Base-by-base conservation (phyloP, 2,113 vertebrate species). In the Corythoichthys intestinalis region DNA sequence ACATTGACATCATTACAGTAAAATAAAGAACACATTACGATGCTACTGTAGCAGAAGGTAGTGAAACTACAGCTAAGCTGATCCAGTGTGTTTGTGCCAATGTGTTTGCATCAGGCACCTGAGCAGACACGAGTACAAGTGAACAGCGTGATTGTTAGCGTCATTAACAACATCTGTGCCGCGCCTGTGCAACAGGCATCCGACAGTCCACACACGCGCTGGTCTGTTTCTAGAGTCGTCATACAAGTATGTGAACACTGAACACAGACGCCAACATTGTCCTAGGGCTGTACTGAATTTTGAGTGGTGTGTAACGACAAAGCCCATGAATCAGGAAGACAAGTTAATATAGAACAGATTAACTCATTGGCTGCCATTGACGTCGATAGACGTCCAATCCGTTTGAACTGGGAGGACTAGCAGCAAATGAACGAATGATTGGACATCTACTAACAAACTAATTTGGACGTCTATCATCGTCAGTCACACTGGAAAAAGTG, bases 91-190 rank as follows among this genome's bases (percentile, higher is more conserved):
- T 20, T 12, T 34, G n/a, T 20, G 28, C 44, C 60, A 66, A 10
- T 20, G 13, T 28, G 41, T 28, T n/a, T 28, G 41, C 39, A 60
- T 35, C 48, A 3, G 49, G 48, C 14, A 11, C 28, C 65, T 10
- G 38, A 17, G n/a, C 39, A 63, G 34, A 63, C 52, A 6, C 8
- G 35, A 41, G 38, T 15, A 66, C 4, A 62, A 34, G 44, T 47
- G 37, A 44, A 56, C 48, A 17, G 20, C 56, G 49, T 35, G 13
- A n/a, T 49, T 54, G 2, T 46, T 50, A 39, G 34, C 58, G 46
- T 37, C 39, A 70, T 47, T 38, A 54, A 15, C 14, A 65, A 67
- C 64, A 66, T 52, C 64, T 66, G 64, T 53, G 47, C 63, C 15
- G 20, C 60, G 39, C 10, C 60, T 62, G 38, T 69, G 34, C 54